These are phyloP conservation scores for Solea solea DNA, from an alignment of 2,113 vertebrate species.

Conservation along the genomic window DNA sequence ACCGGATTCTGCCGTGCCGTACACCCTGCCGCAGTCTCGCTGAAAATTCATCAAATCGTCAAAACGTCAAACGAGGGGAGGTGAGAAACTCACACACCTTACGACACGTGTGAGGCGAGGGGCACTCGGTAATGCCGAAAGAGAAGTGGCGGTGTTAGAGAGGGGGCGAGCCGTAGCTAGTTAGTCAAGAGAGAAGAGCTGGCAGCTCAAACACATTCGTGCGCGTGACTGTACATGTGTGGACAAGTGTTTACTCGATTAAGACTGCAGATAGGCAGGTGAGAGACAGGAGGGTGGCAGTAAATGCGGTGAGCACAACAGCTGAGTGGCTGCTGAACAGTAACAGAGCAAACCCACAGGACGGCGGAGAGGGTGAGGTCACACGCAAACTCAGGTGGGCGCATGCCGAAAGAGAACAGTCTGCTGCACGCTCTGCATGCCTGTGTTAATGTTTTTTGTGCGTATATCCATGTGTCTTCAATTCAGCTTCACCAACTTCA, in stretches of 20 bases:
- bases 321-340: conserved; percentile 38
- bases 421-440: conserved; percentile 69
- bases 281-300: conserved; percentile 24
- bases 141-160: conserved; percentile 61
- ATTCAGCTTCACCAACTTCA: background rate
- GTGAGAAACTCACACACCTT: conserved; percentile 66
- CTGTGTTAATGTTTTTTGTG: conserved; percentile 38
- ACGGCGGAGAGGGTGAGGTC: conserved; percentile 56
- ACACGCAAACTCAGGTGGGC: conserved; percentile 60
- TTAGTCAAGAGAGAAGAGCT: conserved; percentile 67
- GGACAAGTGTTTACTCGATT: conserved; percentile 37
- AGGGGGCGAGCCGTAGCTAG: conserved; percentile 59
- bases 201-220: conserved; percentile 41
- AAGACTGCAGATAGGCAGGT: conserved; percentile 38
- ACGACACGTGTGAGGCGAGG: conserved; percentile 55
- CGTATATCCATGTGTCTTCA: conserved; percentile 14
- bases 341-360: conserved; percentile 60
- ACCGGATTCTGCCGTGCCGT: conserved; percentile 87
- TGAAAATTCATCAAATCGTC: conserved; percentile 84
- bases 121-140: conserved; percentile 46
- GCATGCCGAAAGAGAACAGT: conserved; percentile 77
- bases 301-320: conserved; percentile 47
- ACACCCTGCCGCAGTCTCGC: conserved; percentile 84
- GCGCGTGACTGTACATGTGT: conserved; percentile 30
- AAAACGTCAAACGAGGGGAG: conserved; percentile 68